Evolutionary conservation across 2,888 invertebrate genomes (phyloP).

Genomic region (Caenorhabditis sulstoni): DNA sequence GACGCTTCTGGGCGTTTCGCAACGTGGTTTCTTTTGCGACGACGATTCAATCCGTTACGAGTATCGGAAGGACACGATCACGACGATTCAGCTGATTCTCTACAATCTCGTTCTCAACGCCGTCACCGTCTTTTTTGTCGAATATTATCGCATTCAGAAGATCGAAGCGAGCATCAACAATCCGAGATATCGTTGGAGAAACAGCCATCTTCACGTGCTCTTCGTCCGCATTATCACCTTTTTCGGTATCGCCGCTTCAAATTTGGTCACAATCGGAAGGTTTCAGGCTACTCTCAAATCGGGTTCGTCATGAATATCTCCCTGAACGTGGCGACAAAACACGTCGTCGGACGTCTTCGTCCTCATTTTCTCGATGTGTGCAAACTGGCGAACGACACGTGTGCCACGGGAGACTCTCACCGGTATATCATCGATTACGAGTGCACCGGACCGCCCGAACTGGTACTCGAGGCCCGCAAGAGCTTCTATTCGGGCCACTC

Average conservation of each 20-base stretch:
- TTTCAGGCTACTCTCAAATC: conserved; percentile 70
- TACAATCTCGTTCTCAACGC: conserved; percentile 57
- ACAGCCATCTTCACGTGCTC: conserved; percentile 63
- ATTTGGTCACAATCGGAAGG: too few relatives aligned
- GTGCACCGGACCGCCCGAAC: conserved; percentile 63
- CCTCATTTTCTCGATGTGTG: conserved; percentile 95
- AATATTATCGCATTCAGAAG: conserved; percentile 63
- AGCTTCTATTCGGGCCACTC: conserved; percentile 75
- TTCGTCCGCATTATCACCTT: conserved; percentile 66
- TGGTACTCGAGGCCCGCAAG: conserved; percentile 67
- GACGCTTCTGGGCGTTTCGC: conserved; percentile 54
- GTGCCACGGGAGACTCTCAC: conserved; percentile 44
- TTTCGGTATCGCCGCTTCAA: too few relatives aligned
- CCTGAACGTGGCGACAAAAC: conserved; percentile 88
- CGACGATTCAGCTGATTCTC: conserved; percentile 48
- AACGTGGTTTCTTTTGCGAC: conserved; percentile 71
- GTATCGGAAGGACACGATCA: conserved; percentile 59
- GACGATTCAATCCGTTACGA: conserved; percentile 68
- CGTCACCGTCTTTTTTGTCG: conserved; percentile 61
- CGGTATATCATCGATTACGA: conserved; percentile 63
- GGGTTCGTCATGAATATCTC: conserved; percentile 66
- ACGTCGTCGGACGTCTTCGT: conserved; percentile 91
- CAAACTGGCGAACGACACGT: conserved; percentile 83
- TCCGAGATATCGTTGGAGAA: conserved; percentile 65
- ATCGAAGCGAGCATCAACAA: conserved; percentile 53